Conservation (phyloP, 2,888 invertebrate species). For the Scelioninae gen. 1 region DNA sequence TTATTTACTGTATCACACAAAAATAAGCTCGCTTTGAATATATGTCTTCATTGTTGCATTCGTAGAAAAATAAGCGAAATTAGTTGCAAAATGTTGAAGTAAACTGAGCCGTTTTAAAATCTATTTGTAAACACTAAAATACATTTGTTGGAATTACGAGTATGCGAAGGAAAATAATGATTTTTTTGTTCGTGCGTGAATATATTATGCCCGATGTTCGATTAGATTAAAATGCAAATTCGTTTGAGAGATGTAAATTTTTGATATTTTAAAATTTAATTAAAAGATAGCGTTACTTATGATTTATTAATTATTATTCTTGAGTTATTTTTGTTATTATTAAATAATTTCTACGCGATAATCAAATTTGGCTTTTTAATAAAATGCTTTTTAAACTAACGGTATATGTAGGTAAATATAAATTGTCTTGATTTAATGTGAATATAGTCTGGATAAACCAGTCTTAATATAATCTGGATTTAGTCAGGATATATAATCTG, state of each 20-base stretch:
- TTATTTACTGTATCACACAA: constrained; percentile 3
- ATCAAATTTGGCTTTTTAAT: too few relatives aligned
- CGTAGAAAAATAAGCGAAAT: background rate
- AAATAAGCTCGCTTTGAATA: constrained; percentile 9
- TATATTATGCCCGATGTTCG: constrained; percentile 1
- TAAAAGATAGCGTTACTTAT: constrained; percentile 16
- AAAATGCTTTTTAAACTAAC: too few relatives aligned
- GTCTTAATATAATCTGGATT: too few relatives aligned
- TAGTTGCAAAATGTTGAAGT: background rate
- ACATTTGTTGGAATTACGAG: background rate
- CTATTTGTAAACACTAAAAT: background rate
- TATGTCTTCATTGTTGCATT: background rate
- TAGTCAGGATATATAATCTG: too few relatives aligned
- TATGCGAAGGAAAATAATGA: constrained; percentile 1
- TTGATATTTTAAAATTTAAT: constrained; percentile 19
- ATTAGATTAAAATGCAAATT: constrained; percentile 33
- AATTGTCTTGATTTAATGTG: too few relatives aligned
- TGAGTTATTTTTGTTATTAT: background rate
- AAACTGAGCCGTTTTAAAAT: background rate
- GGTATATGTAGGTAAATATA: too few relatives aligned
- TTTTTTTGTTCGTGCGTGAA: constrained; percentile 23
- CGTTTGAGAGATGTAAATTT: background rate
- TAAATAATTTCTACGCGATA: background rate
- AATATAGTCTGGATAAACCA: too few relatives aligned
- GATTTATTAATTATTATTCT: constrained; percentile 15